Evolutionary conservation across 2,888 invertebrate genomes (phyloP).

Genomic region (Hipparchia sbordonii): DNA sequence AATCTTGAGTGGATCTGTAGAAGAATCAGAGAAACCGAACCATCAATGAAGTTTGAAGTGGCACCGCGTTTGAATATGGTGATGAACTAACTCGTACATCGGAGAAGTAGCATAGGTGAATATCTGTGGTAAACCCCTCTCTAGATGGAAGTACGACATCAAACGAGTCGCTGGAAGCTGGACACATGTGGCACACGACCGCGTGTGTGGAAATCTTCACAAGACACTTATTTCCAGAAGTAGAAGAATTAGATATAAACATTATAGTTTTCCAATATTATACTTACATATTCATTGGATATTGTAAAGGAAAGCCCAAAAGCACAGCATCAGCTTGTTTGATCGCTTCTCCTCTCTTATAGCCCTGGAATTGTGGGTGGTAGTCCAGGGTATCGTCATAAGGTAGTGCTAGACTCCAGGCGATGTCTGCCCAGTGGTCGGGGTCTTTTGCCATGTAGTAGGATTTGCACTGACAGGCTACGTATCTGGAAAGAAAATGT

Average conservation of each 20-base stretch:
- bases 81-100: too few relatives aligned
- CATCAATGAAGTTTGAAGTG: too few relatives aligned
- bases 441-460: slow-evolving; percentile 67
- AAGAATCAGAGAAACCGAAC: too few relatives aligned
- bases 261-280: background rate
- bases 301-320: slow-evolving; percentile 82
- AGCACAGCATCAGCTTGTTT: slow-evolving; percentile 85
- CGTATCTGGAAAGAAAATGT: slow-evolving; percentile 59
- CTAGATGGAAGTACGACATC: too few relatives aligned
- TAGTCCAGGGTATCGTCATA: slow-evolving; percentile 77
- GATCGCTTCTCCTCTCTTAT: slow-evolving; percentile 67
- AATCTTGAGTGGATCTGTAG: too few relatives aligned
- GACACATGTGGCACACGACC: too few relatives aligned
- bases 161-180: too few relatives aligned
- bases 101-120: too few relatives aligned
- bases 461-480: slow-evolving; percentile 71
- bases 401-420: slow-evolving; percentile 77
- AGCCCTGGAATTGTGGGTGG: slow-evolving; percentile 82
- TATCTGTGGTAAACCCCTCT: too few relatives aligned
- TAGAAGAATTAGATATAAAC: background rate
- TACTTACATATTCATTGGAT: slow-evolving; percentile 77
- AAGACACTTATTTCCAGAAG: background rate
- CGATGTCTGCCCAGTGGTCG: slow-evolving; percentile 75
- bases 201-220: background rate
- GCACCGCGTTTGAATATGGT: too few relatives aligned